Evolutionary conservation across 2,113 vertebrate genomes (phyloP).

Genomic region (Cyphomyrus plagiostoma): DNA sequence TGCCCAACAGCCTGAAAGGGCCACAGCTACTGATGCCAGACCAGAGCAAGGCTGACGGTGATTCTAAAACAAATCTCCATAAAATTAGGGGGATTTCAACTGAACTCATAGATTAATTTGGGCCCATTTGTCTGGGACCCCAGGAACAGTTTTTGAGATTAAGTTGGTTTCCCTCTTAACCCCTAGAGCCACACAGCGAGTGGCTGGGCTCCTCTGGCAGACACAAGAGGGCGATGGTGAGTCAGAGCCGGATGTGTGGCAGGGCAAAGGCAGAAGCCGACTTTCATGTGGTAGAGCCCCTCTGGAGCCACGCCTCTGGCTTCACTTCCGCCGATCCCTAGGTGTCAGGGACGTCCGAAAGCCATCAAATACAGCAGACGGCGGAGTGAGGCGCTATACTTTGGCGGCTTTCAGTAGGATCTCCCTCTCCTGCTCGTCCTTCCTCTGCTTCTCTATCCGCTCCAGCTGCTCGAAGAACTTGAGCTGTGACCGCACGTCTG

Average conservation of each 20-base stretch:
- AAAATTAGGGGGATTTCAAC: neutral
- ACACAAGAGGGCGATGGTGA: neutral
- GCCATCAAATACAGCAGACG: neutral
- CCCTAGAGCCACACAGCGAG: neutral
- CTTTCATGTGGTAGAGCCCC: too few species aligned
- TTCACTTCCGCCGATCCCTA: neutral
- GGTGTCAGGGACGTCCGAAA: neutral
- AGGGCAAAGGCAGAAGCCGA: neutral
- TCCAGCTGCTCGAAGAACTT: constrained; percentile 77
- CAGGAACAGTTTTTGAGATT: neutral
- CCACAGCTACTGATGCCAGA: neutral
- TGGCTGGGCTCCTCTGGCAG: neutral
- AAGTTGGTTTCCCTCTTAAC: neutral
- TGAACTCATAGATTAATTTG: neutral
- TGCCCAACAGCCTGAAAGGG: neutral
- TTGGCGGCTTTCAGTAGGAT: constrained; percentile 74
- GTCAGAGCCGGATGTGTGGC: neutral
- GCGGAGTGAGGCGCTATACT: constrained; percentile 46
- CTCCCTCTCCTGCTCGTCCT: constrained; percentile 76
- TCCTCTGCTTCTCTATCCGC: constrained; percentile 72
- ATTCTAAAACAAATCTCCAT: neutral
- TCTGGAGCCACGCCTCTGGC: neutral
- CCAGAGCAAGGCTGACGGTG: neutral
- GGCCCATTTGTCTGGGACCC: neutral
- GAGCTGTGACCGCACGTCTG: constrained; percentile 68